Evolutionary conservation across 2,888 invertebrate genomes (phyloP), one percentile per base, ranked within the genome.

Genomic region (Polyommatus icarus): DNA sequence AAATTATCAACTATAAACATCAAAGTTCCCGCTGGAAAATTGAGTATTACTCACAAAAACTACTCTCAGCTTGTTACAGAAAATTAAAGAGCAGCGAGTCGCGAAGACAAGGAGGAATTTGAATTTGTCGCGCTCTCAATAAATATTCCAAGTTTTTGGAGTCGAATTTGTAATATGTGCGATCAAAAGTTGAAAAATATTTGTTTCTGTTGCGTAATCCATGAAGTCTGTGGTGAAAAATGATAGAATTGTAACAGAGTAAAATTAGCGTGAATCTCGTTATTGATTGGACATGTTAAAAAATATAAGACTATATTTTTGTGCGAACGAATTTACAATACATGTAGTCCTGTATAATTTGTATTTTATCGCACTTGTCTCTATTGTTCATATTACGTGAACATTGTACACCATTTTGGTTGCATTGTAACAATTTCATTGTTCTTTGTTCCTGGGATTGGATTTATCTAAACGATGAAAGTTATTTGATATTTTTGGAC

Each of bases 51-150:
- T 71, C 71, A 71, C 15, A 71, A 32, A 71, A 71, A 46, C 10
- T 46, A 71, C 71, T 36, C 71, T 36, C 32, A 71, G 36, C 29
- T 71, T 29, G 71, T 71, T 71, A 71, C 36, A 20, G 71, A 36
- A 71, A 71, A 71, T 71, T 32, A 71, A 71, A 71, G 71, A 71
- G 18, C n/a, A 36, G 71, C 8, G 71, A 71, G 32, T 71, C 71
- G 36, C 18, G 71, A 71, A 71, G 36, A 71, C 71, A 71, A 36
- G 71, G n/a, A 71, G 36, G 18, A 71, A 71, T 71, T 71, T 36
- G 71, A 36, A 36, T 18, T 71, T 71, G 71, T n/a, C 36, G 71
- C 71, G 8, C n/a, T 10, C 3, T 3, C 36, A 36, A 18, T 32
- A 36, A 71, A 71, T 71, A 71, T 71, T 32, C n/a, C 18, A 36